These are phyloP conservation scores for Pelosia muscerda DNA, from an alignment of 2,888 invertebrate genomes.

Conservation along the genomic window DNA sequence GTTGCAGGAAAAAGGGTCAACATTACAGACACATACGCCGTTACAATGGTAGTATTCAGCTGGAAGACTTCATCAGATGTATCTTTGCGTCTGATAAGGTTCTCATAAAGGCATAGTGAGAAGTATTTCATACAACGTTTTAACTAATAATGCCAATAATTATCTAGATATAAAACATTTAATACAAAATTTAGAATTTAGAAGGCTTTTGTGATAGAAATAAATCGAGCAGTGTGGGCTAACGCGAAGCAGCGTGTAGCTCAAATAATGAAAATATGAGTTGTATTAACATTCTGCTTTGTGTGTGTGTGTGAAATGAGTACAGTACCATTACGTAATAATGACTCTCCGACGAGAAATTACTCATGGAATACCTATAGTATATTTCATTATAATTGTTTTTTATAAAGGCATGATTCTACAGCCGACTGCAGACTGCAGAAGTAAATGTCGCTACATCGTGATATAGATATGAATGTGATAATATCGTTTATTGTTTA, in stretches of 20 bases:
- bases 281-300: conserved; percentile 33
- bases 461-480: no score
- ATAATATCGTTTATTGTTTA: no score
- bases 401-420: no score
- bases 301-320: conserved; percentile 24
- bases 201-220: conserved; percentile 39
- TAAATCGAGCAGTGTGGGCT: conserved; percentile 48
- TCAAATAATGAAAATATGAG: conserved; percentile 42
- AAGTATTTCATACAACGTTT: not conserved
- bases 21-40: no score
- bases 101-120: not conserved
- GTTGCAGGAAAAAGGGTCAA: no score
- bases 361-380: not conserved
- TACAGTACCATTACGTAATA: conserved; percentile 15
- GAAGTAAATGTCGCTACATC: no score
- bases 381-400: no score
- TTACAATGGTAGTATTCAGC: no score
- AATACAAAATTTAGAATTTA: conserved; percentile 7
- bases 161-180: not conserved
- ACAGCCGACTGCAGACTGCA: no score
- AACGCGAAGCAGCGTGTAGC: conserved; percentile 52
- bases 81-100: no score
- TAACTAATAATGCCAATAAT: not conserved
- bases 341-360: conserved; percentile 1
- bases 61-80: no score